Percentiles rank a stretch among this genome's conserved stretches.
Conservation (phyloP, 2,113 vertebrate genomes). For the Podarcis raffonei region DNA sequence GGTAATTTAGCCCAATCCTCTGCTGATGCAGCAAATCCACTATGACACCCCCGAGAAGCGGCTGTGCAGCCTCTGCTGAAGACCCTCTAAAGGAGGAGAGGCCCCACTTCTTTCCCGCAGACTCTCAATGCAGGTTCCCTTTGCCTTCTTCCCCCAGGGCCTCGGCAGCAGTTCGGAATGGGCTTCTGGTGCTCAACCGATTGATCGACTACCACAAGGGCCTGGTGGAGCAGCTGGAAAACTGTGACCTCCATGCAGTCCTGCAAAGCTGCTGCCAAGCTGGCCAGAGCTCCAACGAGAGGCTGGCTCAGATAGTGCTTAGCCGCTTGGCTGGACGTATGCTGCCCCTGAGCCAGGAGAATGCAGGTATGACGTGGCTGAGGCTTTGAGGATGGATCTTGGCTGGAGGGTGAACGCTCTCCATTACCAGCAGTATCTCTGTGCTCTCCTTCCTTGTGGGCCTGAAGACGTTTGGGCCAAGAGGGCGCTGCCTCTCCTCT, state of each 20-base stretch:
- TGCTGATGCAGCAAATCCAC: background rate
- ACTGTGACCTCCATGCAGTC: conserved; percentile 72
- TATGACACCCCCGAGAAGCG: background rate
- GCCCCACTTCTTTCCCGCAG: background rate
- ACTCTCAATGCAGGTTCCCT: conserved; percentile 31
- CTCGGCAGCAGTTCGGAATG: conserved; percentile 81
- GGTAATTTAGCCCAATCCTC: background rate
- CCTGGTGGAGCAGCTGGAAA: conserved; percentile 86
- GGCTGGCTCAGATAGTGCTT: conserved; percentile 81
- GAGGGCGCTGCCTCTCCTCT: background rate
- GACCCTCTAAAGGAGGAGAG: no score
- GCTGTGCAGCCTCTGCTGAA: no score
- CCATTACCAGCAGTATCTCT: background rate
- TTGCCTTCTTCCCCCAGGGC: conserved; percentile 73
- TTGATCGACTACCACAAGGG: conserved; percentile 86
- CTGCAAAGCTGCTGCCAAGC: conserved; percentile 80
- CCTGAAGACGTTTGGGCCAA: background rate
- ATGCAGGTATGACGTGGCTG: conserved; percentile 45
- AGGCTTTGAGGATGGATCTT: no score
- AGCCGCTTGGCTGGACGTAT: conserved; percentile 83
- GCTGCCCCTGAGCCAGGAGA: conserved; percentile 48
- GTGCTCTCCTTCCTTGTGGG: background rate
- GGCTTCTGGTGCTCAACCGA: conserved; percentile 86
- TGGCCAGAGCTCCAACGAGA: conserved; percentile 62
- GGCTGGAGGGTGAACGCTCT: no score